Percentiles rank a stretch among this genome's conserved stretches.
Conservation (phyloP, 2,888 invertebrate genomes). For the Ennomos fuscantarius region DNA sequence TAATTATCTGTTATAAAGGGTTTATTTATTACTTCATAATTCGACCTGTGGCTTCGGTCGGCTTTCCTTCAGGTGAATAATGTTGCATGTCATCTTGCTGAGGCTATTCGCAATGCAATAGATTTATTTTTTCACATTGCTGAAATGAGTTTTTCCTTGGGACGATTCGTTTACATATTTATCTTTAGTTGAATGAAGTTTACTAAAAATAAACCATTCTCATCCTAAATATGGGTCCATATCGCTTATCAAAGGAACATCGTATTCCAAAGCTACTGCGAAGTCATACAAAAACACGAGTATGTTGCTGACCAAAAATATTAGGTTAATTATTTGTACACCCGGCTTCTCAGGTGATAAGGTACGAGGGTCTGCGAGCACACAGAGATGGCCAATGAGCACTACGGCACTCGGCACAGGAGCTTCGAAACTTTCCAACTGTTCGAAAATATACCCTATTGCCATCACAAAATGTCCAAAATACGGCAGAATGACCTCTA, state of each 20-base stretch:
- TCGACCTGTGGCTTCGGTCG: constrained; percentile 33
- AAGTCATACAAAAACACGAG: constrained; percentile 67
- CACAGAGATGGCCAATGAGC: constrained; percentile 65
- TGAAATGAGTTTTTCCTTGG: constrained; percentile 1
- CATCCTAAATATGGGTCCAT: constrained; percentile 30
- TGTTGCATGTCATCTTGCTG: constrained; percentile 20
- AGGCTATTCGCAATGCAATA: constrained; percentile 9
- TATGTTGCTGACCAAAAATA: constrained; percentile 64
- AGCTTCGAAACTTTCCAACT: constrained; percentile 54
- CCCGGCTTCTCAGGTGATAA: constrained; percentile 53
- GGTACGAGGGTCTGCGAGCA: constrained; percentile 59
- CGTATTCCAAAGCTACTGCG: constrained; percentile 38
- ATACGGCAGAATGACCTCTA: constrained; percentile 60
- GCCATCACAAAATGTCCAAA: constrained; percentile 69
- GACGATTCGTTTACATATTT: constrained; percentile 2
- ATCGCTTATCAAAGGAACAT: constrained; percentile 35
- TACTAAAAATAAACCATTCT: constrained; percentile 7
- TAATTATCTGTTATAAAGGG: constrained; percentile 55
- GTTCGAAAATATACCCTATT: constrained; percentile 70
- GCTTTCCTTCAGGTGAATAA: constrained; percentile 28
- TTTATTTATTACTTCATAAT: constrained; percentile 56
- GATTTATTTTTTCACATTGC: constrained; percentile 12
- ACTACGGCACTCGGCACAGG: constrained; percentile 71
- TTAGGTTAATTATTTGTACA: constrained; percentile 57
- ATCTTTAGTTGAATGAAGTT: constrained; percentile 7